A percentile compares a stretch with the other conserved stretches of the same genome.
Evolutionary conservation across 2,113 vertebrate species (phyloP).

Genomic region (Scolopax mira): DNA sequence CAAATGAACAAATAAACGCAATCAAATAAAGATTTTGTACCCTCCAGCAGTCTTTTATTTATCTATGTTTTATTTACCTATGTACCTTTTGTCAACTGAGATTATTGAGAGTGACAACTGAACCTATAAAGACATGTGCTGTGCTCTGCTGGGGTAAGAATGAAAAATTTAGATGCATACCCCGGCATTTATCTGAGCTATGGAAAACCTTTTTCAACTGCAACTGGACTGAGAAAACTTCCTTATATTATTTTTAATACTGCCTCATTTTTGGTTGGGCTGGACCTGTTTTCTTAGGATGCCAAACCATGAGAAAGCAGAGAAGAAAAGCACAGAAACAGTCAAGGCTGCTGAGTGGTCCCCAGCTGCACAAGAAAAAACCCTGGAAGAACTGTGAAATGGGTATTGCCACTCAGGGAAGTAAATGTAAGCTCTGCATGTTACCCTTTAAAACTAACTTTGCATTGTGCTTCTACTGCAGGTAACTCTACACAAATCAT

Average conservation of each 20-base stretch:
- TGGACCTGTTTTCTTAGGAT: background rate
- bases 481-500: background rate
- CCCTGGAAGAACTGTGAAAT: background rate
- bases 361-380: background rate
- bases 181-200: background rate
- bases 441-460: background rate
- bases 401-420: background rate
- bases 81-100: background rate
- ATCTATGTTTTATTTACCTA: background rate
- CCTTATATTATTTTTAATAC: background rate
- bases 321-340: background rate
- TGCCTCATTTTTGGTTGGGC: background rate
- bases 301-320: background rate
- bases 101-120: background rate
- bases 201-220: background rate
- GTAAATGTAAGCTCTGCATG: background rate
- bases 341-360: background rate
- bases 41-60: background rate
- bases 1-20: background rate
- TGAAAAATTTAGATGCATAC: background rate
- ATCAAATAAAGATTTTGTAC: background rate
- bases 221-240: background rate
- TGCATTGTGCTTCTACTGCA: background rate
- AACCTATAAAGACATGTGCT: background rate
- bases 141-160: background rate